A percentile compares a stretch with the other conserved stretches of the same genome.
Conservation (phyloP, 2,113 vertebrate species). For the Equus przewalskii region DNA sequence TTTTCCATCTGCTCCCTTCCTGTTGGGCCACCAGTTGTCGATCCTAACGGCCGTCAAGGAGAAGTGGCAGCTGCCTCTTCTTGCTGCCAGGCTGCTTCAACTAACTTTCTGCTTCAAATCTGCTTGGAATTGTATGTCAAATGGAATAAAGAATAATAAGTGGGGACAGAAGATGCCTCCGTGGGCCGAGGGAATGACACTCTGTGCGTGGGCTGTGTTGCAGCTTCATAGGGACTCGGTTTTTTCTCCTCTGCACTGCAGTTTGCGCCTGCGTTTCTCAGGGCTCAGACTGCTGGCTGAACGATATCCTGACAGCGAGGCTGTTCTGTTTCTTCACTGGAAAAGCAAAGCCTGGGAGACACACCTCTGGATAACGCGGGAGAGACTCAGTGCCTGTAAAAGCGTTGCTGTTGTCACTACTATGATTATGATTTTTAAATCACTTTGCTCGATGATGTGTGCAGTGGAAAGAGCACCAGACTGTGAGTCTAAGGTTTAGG, state of each 20-base stretch:
- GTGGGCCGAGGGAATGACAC: not conserved
- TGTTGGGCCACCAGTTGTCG: constrained; percentile 7
- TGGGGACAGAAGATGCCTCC: not conserved
- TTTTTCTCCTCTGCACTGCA: not conserved
- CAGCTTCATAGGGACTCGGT: not conserved
- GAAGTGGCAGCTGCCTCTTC: constrained; percentile 57
- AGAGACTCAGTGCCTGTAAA: not conserved
- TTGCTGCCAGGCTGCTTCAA: constrained; percentile 60
- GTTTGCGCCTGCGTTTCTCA: not conserved
- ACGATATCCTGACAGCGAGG: not conserved
- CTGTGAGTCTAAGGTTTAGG: not conserved
- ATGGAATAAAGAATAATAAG: constrained; percentile 61
- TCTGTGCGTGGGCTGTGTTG: not conserved
- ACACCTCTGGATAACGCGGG: not conserved
- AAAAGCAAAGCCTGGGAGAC: not conserved
- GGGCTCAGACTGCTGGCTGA: not conserved
- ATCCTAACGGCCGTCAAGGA: not conserved
- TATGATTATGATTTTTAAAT: not conserved
- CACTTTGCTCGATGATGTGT: not conserved
- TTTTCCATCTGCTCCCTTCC: not conserved
- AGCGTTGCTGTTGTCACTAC: not conserved
- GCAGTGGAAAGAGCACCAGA: not conserved
- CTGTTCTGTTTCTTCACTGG: not conserved
- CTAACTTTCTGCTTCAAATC: constrained; percentile 71
- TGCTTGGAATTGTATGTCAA: constrained; percentile 79